Conservation (phyloP, 1,140 invertebrate genomes). For the Copidosoma floridanum region DNA sequence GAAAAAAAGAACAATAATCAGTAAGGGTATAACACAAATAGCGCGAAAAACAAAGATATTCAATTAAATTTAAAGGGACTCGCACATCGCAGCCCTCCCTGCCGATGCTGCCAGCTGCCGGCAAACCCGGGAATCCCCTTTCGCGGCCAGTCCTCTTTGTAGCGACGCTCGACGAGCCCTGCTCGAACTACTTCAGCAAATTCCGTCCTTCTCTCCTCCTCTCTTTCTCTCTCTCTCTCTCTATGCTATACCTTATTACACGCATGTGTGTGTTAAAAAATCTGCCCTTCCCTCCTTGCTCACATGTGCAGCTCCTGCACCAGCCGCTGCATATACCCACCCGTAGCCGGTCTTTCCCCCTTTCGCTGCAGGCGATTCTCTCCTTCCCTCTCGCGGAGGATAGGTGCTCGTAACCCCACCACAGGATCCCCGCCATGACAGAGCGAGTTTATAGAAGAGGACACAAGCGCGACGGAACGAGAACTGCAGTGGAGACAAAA, state of each 20-base stretch:
- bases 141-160: slow-evolving; percentile 19
- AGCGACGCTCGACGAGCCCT: slow-evolving; percentile 31
- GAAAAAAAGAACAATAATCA: no score
- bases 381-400: not conserved
- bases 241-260: not conserved
- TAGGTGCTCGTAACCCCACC: not conserved
- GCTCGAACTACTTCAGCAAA: slow-evolving; percentile 25
- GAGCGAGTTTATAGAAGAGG: slow-evolving; percentile 27
- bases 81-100: slow-evolving; percentile 34
- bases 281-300: slow-evolving; percentile 6
- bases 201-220: no score
- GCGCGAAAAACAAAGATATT: no score
- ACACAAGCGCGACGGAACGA: not conserved
- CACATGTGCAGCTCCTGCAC: not conserved
- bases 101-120: slow-evolving; percentile 52
- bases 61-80: not conserved
- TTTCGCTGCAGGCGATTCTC: slow-evolving; percentile 10
- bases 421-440: slow-evolving; percentile 30
- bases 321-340: not conserved
- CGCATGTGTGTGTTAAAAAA: slow-evolving; percentile 1
- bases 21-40: no score
- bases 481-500: not conserved
- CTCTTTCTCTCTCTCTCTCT: slow-evolving; percentile 18
- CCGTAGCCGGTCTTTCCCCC: slow-evolving; percentile 12
- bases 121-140: slow-evolving; percentile 20